A percentile compares a stretch with the other conserved stretches of the same genome.
Conservation (phyloP, 1,140 invertebrate species). For the Whitmania pigra region DNA sequence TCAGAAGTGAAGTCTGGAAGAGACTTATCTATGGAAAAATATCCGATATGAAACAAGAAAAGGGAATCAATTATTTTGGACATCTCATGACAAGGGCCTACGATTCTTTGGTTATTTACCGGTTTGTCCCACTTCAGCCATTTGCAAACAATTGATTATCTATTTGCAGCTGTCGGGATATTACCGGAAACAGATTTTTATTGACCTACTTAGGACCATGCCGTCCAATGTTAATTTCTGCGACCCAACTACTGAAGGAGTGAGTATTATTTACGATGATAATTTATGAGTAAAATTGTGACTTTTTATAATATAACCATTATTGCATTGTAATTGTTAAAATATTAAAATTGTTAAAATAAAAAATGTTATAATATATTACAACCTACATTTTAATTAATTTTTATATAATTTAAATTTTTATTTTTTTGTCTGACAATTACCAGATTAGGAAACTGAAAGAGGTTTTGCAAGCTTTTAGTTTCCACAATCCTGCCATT, state of each 20-base stretch:
- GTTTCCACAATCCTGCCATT: constrained; percentile 43
- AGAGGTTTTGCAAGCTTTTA: constrained; percentile 46
- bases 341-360: too few relatives aligned
- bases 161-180: constrained; percentile 36
- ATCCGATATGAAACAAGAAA: constrained; percentile 40
- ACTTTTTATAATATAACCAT: too few relatives aligned
- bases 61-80: constrained; percentile 46
- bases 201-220: constrained; percentile 47
- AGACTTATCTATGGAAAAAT: constrained; percentile 42
- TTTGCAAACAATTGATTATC: background rate
- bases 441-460: constrained; percentile 43
- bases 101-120: constrained; percentile 38
- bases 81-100: constrained; percentile 42
- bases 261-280: constrained; percentile 28
- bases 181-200: constrained; percentile 46
- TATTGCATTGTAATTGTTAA: too few relatives aligned
- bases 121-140: background rate
- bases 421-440: too few relatives aligned
- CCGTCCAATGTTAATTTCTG: constrained; percentile 46
- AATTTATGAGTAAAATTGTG: too few relatives aligned
- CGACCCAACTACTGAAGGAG: constrained; percentile 42
- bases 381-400: too few relatives aligned
- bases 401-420: too few relatives aligned
- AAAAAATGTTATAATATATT: too few relatives aligned
- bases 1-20: constrained; percentile 43